Evolutionary conservation across 2,888 invertebrate genomes (phyloP).

Genomic region (Hypolimnas misippus): DNA sequence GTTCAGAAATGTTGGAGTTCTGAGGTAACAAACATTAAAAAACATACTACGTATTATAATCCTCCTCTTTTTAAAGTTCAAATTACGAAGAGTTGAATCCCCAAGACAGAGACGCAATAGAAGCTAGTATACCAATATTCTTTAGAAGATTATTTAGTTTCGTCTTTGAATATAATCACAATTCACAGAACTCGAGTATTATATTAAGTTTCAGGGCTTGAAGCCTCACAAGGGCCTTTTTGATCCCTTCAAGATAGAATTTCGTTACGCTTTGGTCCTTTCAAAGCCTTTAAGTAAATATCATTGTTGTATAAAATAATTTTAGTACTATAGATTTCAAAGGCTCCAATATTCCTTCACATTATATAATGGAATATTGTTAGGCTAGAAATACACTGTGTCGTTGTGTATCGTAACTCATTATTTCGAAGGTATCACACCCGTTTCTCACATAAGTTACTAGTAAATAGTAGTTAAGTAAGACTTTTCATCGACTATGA

Average conservation of each 20-base stretch:
- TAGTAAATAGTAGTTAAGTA: too few species aligned
- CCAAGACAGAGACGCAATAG: background rate
- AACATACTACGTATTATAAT: too few species aligned
- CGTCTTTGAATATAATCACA: conserved; percentile 29
- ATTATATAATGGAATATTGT: background rate
- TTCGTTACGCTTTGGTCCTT: conserved; percentile 33
- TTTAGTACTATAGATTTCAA: background rate
- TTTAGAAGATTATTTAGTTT: conserved; percentile 34
- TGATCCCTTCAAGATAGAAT: conserved; percentile 30
- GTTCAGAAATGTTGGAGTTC: too few species aligned
- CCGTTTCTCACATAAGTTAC: too few species aligned
- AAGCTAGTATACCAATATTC: background rate
- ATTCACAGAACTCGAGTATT: conserved; percentile 13
- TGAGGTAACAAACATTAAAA: too few species aligned
- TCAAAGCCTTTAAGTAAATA: conserved; percentile 31
- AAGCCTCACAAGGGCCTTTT: conserved; percentile 33
- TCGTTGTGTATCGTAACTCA: too few species aligned
- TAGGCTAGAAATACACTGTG: too few species aligned
- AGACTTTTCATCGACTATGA: too few species aligned
- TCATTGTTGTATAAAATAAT: conserved; percentile 16
- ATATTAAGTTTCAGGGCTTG: conserved; percentile 38
- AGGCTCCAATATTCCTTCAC: conserved; percentile 17
- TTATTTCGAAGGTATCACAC: too few species aligned
- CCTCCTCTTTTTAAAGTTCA: background rate
- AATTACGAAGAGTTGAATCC: background rate